Conservation (phyloP, 2,888 invertebrate species). For the Macrosoma leucophasiata region DNA sequence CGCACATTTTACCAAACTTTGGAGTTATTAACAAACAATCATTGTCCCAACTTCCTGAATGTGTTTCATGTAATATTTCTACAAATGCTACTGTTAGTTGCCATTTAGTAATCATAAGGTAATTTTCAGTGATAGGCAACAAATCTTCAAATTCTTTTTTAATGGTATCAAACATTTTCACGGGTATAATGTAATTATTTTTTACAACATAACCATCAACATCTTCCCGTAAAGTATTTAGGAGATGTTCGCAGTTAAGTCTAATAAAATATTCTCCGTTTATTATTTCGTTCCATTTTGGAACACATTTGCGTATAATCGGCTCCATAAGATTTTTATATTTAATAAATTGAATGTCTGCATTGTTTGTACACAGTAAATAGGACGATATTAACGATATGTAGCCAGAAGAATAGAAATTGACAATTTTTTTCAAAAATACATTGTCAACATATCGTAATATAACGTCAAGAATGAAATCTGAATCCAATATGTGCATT, state of each 20-base stretch:
- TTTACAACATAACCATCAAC: constrained; percentile 24
- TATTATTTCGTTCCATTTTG: constrained; percentile 32
- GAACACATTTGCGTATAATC: constrained; percentile 33
- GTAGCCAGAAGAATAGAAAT: constrained; percentile 11
- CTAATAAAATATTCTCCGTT: constrained; percentile 27
- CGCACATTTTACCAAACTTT: constrained; percentile 38
- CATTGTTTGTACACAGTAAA: constrained; percentile 35
- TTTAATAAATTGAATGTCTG: constrained; percentile 36
- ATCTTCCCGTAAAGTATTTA: constrained; percentile 31
- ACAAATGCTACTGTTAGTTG: constrained; percentile 36
- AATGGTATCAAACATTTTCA: constrained; percentile 33
- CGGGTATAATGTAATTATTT: constrained; percentile 31
- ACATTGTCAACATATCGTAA: constrained; percentile 35
- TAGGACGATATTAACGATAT: constrained; percentile 37
- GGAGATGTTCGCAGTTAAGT: constrained; percentile 28
- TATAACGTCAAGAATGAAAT: constrained; percentile 38
- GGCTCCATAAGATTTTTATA: constrained; percentile 39
- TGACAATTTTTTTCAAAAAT: constrained; percentile 25
- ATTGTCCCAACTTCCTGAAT: no score
- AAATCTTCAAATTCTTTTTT: constrained; percentile 29
- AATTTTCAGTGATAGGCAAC: constrained; percentile 38
- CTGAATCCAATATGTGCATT: constrained; percentile 36
- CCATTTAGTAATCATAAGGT: constrained; percentile 42
- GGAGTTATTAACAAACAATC: no score
- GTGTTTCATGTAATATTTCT: constrained; percentile 28